phyloP scores from a whole-genome alignment of 2,888 invertebrate genomes.

The Diachrysia chrysitis region DNA sequence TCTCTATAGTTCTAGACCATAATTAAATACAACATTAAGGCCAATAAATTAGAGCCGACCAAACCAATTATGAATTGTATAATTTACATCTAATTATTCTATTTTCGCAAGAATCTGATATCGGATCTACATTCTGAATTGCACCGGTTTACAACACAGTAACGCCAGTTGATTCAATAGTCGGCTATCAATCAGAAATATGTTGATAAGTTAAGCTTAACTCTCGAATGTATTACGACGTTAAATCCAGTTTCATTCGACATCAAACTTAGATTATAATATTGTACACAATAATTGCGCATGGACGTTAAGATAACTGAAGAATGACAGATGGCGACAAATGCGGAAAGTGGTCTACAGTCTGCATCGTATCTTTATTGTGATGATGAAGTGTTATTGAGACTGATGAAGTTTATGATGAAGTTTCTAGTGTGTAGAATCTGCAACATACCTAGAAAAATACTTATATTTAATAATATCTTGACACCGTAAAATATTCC shows the following conservation, averaged over 20 bases:
- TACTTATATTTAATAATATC: neutral
- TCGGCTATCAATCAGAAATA: conserved; percentile 36
- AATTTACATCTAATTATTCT: conserved; percentile 15
- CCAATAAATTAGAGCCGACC: conserved; percentile 10
- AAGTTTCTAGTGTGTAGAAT: neutral
- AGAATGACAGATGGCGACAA: conserved; percentile 20
- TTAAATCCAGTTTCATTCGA: conserved; percentile 30
- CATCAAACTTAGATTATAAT: conserved; percentile 14
- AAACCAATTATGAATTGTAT: conserved; percentile 20
- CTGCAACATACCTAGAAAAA: neutral
- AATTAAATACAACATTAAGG: conserved; percentile 16
- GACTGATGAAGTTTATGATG: too few species aligned
- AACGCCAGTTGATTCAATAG: conserved; percentile 20
- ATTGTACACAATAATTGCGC: conserved; percentile 21
- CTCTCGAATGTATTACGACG: conserved; percentile 24
- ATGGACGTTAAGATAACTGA: conserved; percentile 21
- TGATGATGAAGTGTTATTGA: conserved; percentile 25
- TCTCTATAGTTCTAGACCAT: conserved; percentile 1
- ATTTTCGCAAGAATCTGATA: conserved; percentile 25
- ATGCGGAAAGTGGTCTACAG: conserved; percentile 20
- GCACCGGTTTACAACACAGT: conserved; percentile 26
- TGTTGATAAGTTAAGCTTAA: conserved; percentile 16
- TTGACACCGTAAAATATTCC: neutral
- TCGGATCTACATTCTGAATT: conserved; percentile 18
- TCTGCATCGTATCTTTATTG: conserved; percentile 17